Percentiles rank a stretch among this genome's conserved stretches.
phyloP scores from a whole-genome alignment of 1,140 invertebrate species.

The Lerema accius region DNA sequence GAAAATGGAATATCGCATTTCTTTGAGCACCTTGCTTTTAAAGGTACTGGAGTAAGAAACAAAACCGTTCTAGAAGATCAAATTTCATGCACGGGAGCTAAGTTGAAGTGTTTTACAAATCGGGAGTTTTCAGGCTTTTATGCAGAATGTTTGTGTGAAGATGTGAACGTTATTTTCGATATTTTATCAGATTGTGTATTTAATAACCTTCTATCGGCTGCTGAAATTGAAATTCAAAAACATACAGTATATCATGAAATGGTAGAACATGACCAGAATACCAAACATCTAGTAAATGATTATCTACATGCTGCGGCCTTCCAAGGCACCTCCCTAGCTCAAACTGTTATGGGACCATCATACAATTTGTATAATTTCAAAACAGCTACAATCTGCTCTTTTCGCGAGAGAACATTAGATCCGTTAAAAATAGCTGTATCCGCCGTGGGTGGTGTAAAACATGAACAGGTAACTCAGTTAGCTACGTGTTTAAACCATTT shows the following conservation, averaged over 20 bases:
- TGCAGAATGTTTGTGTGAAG: constrained; percentile 87
- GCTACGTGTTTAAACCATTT: constrained; percentile 38
- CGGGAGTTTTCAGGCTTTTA: constrained; percentile 91
- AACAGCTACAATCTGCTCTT: constrained; percentile 87
- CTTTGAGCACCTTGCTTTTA: constrained; percentile 92
- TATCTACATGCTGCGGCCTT: constrained; percentile 88
- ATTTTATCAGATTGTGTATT: constrained; percentile 90
- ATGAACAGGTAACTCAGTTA: constrained; percentile 51
- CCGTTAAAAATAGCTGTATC: constrained; percentile 92
- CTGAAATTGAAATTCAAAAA: constrained; percentile 88
- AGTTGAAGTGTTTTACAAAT: constrained; percentile 90
- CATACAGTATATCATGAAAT: constrained; percentile 89
- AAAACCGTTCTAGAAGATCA: constrained; percentile 87
- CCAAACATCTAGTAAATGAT: constrained; percentile 90
- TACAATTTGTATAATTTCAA: constrained; percentile 88
- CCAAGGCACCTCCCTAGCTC: constrained; percentile 87
- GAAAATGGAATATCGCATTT: constrained; percentile 92
- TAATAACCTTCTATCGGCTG: constrained; percentile 85
- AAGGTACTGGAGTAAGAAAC: constrained; percentile 86
- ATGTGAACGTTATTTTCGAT: constrained; percentile 86
- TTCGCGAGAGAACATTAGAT: constrained; percentile 92
- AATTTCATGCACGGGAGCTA: constrained; percentile 90
- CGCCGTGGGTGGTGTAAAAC: constrained; percentile 92
- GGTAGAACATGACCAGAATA: constrained; percentile 85
- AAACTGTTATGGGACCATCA: constrained; percentile 89